Conservation (phyloP, 2,888 invertebrate genomes). For the Panzeria rudis region DNA sequence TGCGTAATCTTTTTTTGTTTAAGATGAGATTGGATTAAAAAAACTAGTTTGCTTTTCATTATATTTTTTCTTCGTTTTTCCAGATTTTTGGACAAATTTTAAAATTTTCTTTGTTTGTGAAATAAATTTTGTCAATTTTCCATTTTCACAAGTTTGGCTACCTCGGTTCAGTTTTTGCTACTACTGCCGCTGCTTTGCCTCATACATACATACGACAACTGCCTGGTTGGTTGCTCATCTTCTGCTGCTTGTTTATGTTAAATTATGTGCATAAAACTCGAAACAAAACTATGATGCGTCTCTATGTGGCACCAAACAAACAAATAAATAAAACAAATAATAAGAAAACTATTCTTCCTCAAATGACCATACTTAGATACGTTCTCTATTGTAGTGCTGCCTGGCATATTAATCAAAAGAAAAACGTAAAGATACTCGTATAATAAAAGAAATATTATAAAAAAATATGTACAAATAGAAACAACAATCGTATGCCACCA, state of each 20-base stretch:
- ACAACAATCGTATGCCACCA: constrained; percentile 39
- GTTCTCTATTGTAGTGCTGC: constrained; percentile 47
- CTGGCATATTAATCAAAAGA: constrained; percentile 55
- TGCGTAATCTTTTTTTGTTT: constrained; percentile 60
- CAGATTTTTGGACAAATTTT: constrained; percentile 49
- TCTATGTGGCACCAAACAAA: constrained; percentile 38
- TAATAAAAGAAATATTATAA: constrained; percentile 17
- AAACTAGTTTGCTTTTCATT: constrained; percentile 47
- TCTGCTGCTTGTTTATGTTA: constrained; percentile 65
- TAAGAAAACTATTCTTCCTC: constrained; percentile 61
- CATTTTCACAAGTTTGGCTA: constrained; percentile 30
- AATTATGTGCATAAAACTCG: constrained; percentile 67
- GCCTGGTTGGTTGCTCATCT: not conserved
- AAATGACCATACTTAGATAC: constrained; percentile 68
- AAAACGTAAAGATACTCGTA: constrained; percentile 17
- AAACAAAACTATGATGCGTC: constrained; percentile 30
- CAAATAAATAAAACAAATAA: not conserved
- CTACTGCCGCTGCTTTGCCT: not conserved
- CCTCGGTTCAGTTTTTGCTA: not conserved
- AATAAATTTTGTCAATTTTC: constrained; percentile 20
- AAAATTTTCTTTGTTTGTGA: constrained; percentile 21
- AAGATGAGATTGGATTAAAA: constrained; percentile 59
- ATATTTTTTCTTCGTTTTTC: not conserved
- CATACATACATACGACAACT: not conserved
- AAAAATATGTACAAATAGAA: constrained; percentile 20